Evolutionary conservation across 1,140 invertebrate species (phyloP), one percentile per base, ranked within the genome.

Genomic region (Mactra quadrangularis): DNA sequence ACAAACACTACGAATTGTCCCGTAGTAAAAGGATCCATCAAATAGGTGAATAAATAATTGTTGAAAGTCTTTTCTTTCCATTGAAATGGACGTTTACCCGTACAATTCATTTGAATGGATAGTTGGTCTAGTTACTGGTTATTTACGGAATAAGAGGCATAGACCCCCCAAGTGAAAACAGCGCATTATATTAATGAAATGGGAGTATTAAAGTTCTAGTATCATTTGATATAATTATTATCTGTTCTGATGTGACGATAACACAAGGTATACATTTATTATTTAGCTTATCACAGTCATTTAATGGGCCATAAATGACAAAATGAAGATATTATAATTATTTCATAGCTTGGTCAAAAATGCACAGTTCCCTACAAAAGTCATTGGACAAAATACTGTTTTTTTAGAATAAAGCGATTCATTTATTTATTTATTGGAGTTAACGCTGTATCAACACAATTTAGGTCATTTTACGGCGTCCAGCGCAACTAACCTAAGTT

Each of bases 171-270:
- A 59, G 77, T 71, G 31, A 68, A n/a, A 81, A 81, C 68, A 66
- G 66, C 66, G 59, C 41, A 47, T 71, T 81, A 70, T 71, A 81
- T 81, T 81, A 70, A 81, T 81, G 77, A 81, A 81, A 81, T 71
- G 77, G 52, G 62, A 70, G 50, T 71, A 71, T 81, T 33, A 35
- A 45, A 50, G 52, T 52, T 38, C 29, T 38, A 25, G 52, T 81
- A 70, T 53, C 77, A 66, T 81, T 81, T 81, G 64, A 81, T 81
- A 81, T 81, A 71, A 81, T 81, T 81, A 81, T 71, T 81, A 81
- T 71, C 70, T 27, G 52, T 66, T 71, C n/a, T 7, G 77, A 81
- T 81, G 52, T 29, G 7, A 38, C 38, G 77, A 70, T 81, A 81
- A 71, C 71, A 35, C 45, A 59, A 81, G 77, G 45, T 81, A 60